Conservation (phyloP, 2,797 vertebrate species). For the Setipinna tenuifilis region DNA sequence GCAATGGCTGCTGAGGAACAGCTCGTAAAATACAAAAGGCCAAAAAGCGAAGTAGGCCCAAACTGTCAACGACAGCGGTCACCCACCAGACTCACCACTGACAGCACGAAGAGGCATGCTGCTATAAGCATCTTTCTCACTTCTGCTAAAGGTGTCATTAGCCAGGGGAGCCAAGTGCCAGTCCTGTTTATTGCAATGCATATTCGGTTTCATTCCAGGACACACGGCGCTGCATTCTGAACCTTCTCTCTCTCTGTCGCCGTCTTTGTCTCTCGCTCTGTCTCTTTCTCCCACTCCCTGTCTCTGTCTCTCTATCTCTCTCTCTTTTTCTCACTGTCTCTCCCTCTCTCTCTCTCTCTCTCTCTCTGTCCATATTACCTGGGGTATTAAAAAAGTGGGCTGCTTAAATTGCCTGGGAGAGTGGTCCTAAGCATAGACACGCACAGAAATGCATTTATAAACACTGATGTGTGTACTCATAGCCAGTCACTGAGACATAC, state of each 20-base stretch:
- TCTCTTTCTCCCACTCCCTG: too few relatives aligned
- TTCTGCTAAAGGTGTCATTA: neutral
- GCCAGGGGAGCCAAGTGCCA: neutral
- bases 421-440: neutral
- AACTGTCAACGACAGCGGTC: neutral
- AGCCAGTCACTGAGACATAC: neutral
- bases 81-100: neutral
- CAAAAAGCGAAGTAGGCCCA: neutral
- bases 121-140: neutral
- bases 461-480: too few relatives aligned
- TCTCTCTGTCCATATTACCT: too few relatives aligned
- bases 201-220: neutral
- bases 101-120: neutral
- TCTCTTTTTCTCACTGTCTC: too few relatives aligned
- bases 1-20: neutral
- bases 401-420: neutral
- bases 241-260: neutral
- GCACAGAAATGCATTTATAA: neutral
- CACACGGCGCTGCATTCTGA: neutral
- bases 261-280: too few relatives aligned
- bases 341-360: too few relatives aligned
- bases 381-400: neutral
- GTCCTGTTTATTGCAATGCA: neutral
- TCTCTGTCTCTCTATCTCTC: too few relatives aligned
- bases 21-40: neutral